phyloP scores from a whole-genome alignment of 1,140 invertebrate genomes.

The Drosophila grimshawi region DNA sequence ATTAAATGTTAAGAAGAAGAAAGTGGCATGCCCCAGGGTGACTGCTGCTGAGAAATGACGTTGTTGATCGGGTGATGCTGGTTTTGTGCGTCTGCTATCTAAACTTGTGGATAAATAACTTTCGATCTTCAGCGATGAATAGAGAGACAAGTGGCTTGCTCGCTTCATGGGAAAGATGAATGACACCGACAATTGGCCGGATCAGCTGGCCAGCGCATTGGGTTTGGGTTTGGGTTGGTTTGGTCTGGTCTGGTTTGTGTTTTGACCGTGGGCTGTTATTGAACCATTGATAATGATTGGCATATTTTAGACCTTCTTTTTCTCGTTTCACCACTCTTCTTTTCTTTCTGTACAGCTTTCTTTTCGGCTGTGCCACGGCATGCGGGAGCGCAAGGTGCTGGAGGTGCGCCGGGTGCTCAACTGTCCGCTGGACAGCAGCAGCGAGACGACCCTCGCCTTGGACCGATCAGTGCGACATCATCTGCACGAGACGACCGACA shows the following conservation, averaged over 20 bases:
- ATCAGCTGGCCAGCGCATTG: constrained; percentile 26
- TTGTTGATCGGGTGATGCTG: constrained; percentile 47
- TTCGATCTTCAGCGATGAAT: constrained; percentile 52
- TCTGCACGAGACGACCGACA: constrained; percentile 85
- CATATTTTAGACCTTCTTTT: constrained; percentile 29
- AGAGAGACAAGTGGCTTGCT: constrained; percentile 32
- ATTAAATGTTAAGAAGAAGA: constrained; percentile 58
- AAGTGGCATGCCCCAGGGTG: constrained; percentile 57
- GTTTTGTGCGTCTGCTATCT: constrained; percentile 9
- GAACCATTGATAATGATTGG: constrained; percentile 46
- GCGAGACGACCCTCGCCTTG: constrained; percentile 80
- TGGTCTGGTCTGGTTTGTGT: not conserved
- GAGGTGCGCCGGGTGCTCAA: constrained; percentile 86
- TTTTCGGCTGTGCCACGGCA: constrained; percentile 87
- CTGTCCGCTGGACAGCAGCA: constrained; percentile 83
- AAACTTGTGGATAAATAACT: constrained; percentile 52
- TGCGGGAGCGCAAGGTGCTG: constrained; percentile 86
- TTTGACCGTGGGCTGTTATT: constrained; percentile 33
- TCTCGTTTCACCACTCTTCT: constrained; percentile 4
- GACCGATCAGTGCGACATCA: constrained; percentile 85
- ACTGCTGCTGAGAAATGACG: constrained; percentile 56
- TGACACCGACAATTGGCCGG: constrained; percentile 51
- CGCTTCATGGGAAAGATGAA: constrained; percentile 48
- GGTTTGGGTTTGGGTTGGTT: constrained; percentile 1
- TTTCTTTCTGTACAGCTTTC: constrained; percentile 85